Conservation (phyloP, 30 jellyfish, hydroid and myxozoan species). For the Cassiopea xamachana region DNA sequence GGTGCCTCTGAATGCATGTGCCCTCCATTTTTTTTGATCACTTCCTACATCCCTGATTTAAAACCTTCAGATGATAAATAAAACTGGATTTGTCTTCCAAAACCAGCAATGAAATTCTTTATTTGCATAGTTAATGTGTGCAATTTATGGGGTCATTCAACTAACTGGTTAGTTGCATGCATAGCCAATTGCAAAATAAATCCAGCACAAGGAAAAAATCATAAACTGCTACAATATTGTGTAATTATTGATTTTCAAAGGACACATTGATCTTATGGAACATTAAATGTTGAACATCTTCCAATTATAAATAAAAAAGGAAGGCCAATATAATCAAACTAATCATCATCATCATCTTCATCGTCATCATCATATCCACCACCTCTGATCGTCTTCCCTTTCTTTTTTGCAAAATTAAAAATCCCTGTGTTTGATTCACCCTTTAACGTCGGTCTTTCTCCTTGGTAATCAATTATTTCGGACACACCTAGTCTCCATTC, state of each 20-base stretch:
- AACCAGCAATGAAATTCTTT: too few relatives aligned
- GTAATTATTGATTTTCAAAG: background rate
- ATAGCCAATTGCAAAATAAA: too few relatives aligned
- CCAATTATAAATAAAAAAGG: background rate
- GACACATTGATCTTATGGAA: background rate
- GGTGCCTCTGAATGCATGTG: too few relatives aligned
- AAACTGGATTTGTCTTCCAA: too few relatives aligned
- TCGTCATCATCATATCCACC: constrained; percentile 80
- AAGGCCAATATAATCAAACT: background rate
- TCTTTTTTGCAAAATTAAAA: constrained; percentile 81
- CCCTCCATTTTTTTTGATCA: too few relatives aligned
- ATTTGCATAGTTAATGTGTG: too few relatives aligned
- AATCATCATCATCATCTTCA: constrained; percentile 67
- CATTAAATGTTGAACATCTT: background rate
- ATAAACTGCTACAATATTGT: background rate
- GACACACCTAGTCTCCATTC: constrained; percentile 97
- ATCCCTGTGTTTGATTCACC: constrained; percentile 62
- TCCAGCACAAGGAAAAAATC: too few relatives aligned
- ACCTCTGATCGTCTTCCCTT: constrained; percentile 78
- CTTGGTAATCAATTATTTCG: constrained; percentile 85
- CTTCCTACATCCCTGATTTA: too few relatives aligned
- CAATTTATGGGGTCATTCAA: too few relatives aligned
- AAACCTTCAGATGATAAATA: too few relatives aligned
- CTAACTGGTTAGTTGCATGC: too few relatives aligned
- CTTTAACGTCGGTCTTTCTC: constrained; percentile 88